Evolutionary conservation across 2,797 vertebrate genomes (phyloP).

Genomic region (Aulostomus chinensis): DNA sequence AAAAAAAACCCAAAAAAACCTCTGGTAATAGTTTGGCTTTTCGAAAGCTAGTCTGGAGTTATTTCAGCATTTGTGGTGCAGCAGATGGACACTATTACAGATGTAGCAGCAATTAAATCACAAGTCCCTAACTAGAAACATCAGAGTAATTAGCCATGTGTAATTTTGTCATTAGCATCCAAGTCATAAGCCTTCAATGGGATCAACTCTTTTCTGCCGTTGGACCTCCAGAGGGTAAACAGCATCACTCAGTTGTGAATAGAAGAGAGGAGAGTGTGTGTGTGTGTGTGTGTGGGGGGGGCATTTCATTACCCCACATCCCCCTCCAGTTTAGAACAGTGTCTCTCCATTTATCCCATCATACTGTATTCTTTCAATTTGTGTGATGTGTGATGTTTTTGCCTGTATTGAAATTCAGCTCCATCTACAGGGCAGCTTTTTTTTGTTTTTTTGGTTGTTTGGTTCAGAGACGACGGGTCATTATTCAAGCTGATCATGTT

Average conservation of each 20-base stretch:
- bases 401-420: constrained; percentile 29
- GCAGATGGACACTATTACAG: constrained; percentile 32
- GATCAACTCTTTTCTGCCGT: constrained; percentile 49
- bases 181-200: constrained; percentile 45
- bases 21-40: constrained; percentile 13
- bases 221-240: constrained; percentile 38
- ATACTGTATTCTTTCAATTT: constrained; percentile 37
- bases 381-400: constrained; percentile 42
- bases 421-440: constrained; percentile 19
- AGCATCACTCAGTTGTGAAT: constrained; percentile 11
- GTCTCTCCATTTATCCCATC: neutral
- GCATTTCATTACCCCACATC: constrained; percentile 22
- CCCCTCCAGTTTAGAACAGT: constrained; percentile 23
- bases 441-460: no score
- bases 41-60: constrained; percentile 23
- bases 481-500: constrained; percentile 14
- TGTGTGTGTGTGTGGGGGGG: neutral
- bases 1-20: no score
- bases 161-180: constrained; percentile 33
- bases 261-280: no score
- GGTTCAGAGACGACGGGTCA: constrained; percentile 4
- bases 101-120: constrained; percentile 50
- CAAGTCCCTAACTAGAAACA: constrained; percentile 31
- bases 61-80: constrained; percentile 24
- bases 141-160: constrained; percentile 34